Evolutionary conservation across 1,140 invertebrate genomes (phyloP), one percentile per base, ranked within the genome.

Genomic region (Nephotettix cincticeps): DNA sequence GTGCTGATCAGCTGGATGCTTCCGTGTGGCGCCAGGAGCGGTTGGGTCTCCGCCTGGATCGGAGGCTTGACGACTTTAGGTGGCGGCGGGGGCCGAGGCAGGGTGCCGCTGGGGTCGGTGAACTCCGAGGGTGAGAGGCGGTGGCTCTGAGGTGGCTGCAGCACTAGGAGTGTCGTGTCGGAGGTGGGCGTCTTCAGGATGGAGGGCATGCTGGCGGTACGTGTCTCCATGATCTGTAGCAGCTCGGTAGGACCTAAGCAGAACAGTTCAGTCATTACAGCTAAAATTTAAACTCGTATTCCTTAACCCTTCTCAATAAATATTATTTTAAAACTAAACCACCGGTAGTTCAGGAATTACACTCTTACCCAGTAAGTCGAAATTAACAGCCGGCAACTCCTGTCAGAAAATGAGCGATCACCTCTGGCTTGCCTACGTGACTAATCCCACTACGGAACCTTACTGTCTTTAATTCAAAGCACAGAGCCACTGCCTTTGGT

Each of bases 181-280:
- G 63, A 25, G 9, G 32, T 54, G 27, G 56, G 36, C 17, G 73
- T 71, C 23, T 75, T 75, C 2, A 75, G 72, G 21, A 75, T 75
- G 0, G 74, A 75, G 23, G 71, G 69, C 1, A 69, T 56, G 9
- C 32, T 54, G 17, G 43, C 40, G 1, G 47, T 51, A 11, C 72
- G 65, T 27, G 67, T 73, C n/a, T 75, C 74, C 63, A 75, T 71
- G 23, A 75, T 75, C 54, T 75, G 74, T n/a, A 75, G 28, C 9
- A 75, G 23, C 30, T 75, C 74, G 0, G 74, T 71, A 17, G 74
- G 72, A 13, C 74, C 74, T 74, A 58, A 28, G 67, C 61, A 25
- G 27, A 63, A 63, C 9, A 40, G 17, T n/a, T 40, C 6, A 40
- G 36, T 40, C 17, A 40, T 17, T 6, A 40, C 36, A 9, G 17